Base-by-base conservation (phyloP, 2,888 invertebrate species). In the Metacarcinus magister region DNA sequence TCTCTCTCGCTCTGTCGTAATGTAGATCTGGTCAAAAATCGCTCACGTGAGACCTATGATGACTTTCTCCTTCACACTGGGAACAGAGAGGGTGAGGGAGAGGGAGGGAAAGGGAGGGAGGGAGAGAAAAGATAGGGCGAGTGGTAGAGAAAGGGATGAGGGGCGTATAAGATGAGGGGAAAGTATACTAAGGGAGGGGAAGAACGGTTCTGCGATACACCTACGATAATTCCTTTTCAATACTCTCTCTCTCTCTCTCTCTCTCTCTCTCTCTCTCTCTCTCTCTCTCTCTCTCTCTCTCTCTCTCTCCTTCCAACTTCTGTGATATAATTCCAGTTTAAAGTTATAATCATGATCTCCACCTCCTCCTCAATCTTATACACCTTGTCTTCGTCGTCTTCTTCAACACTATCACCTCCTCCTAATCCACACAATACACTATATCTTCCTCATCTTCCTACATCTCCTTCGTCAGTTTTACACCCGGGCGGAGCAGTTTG, bases 1-100 rank as follows among this genome's bases (percentile, higher is more conserved):
- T 82, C 82, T 82, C 82, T 82, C 82, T 82, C 82, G 28, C 82
- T 82, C 82, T 82, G 82, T 82, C 82, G 82, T 82, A 82, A 82
- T 82, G 82, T 82, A 82, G 82, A 82, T 82, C 28, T 82, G 28
- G 19, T 5, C 82, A 23, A 82, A 82, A n/a, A 67, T 10, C 19
- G 82, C 19, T 82, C 82, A 82, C 82, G 82, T 32, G 82, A 82
- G 82, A 82, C 82, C 82, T 19, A 32, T 13, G 82, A 32, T 23
- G 82, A 82, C 82, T 82, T 82, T 82, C 82, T 82, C 82, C 82
- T 82, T 82, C 82, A 82, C 82, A 32, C 82, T 32, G 19, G 5
- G 82, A 82, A 8, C 32, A 82, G 82, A 32, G 32, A 32, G 82
- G 28, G 82, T 7, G 32, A 13, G 82, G 28, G 82, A 2, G 32